phyloP scores from a whole-genome alignment of 2,797 vertebrate genomes.

The Lutjanus campechanus region DNA sequence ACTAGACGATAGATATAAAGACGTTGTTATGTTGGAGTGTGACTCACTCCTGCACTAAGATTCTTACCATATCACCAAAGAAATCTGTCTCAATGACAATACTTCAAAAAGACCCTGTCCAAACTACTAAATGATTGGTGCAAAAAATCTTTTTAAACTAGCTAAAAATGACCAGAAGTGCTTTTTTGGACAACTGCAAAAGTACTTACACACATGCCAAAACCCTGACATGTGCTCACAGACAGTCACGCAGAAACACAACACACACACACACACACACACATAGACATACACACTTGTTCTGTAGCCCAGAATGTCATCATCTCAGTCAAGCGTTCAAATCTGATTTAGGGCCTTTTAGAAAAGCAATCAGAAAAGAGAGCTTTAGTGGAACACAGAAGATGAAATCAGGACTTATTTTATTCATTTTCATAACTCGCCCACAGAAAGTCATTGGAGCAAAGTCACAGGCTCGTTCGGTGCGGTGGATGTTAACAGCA shows the following conservation, averaged over 20 bases:
- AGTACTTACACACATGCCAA: constrained; percentile 12
- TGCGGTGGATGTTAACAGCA: constrained; percentile 8
- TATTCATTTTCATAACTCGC: constrained; percentile 52
- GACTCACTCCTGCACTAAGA: constrained; percentile 15
- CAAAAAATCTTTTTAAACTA: constrained; percentile 8
- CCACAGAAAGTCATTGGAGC: constrained; percentile 51
- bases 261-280: constrained; percentile 14
- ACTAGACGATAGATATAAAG: too few relatives aligned
- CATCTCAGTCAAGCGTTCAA: constrained; percentile 65
- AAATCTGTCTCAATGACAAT: constrained; percentile 10
- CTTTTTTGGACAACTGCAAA: constrained; percentile 15
- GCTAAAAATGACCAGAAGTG: constrained; percentile 8
- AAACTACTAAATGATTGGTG: constrained; percentile 18
- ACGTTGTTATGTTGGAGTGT: background rate
- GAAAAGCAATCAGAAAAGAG: constrained; percentile 64
- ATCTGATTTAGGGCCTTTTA: constrained; percentile 69
- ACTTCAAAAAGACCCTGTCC: constrained; percentile 7
- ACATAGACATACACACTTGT: constrained; percentile 16
- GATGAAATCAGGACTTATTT: constrained; percentile 67
- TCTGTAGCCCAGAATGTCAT: constrained; percentile 50
- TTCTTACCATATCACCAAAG: background rate
- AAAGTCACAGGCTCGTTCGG: constrained; percentile 41
- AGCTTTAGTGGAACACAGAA: constrained; percentile 56
- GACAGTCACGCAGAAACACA: background rate
- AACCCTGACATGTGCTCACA: constrained; percentile 9